Evolutionary conservation across 2,113 vertebrate genomes (phyloP).

Genomic region (Etheostoma cragini): DNA sequence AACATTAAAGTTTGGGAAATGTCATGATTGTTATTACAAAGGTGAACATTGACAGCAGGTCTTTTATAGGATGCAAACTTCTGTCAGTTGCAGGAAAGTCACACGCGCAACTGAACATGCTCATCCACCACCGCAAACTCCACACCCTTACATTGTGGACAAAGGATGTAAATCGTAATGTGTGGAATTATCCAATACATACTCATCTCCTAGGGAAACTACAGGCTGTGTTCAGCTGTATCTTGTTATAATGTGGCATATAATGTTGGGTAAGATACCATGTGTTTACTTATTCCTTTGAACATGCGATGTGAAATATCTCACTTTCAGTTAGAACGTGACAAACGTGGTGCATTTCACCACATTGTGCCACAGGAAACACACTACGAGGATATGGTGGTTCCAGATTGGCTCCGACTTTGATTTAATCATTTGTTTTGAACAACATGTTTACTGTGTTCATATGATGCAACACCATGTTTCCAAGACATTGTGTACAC

Average conservation of each 20-base stretch:
- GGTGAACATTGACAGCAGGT: too few species aligned
- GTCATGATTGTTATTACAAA: too few species aligned
- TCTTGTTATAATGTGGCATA: neutral
- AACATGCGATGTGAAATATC: neutral
- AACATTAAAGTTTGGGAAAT: too few species aligned
- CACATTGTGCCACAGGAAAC: neutral
- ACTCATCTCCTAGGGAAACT: neutral
- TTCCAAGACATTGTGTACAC: neutral
- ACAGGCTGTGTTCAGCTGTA: neutral
- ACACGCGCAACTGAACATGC: too few species aligned
- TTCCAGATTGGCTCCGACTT: neutral
- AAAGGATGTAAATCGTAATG: too few species aligned
- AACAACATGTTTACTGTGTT: slow-evolving; percentile 2
- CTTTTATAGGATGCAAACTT: too few species aligned
- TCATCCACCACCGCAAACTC: too few species aligned
- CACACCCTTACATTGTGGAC: too few species aligned
- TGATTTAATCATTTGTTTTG: slow-evolving; percentile 8
- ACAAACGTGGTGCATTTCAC: neutral
- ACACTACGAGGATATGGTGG: neutral
- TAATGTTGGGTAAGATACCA: neutral
- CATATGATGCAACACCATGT: neutral
- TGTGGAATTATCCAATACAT: neutral
- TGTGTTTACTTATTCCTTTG: neutral
- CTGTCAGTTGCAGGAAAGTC: too few species aligned
- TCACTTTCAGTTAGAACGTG: neutral